These are phyloP conservation scores for Nemapogon koenigi DNA, from an alignment of 2,888 invertebrate genomes.

Conservation along the genomic window DNA sequence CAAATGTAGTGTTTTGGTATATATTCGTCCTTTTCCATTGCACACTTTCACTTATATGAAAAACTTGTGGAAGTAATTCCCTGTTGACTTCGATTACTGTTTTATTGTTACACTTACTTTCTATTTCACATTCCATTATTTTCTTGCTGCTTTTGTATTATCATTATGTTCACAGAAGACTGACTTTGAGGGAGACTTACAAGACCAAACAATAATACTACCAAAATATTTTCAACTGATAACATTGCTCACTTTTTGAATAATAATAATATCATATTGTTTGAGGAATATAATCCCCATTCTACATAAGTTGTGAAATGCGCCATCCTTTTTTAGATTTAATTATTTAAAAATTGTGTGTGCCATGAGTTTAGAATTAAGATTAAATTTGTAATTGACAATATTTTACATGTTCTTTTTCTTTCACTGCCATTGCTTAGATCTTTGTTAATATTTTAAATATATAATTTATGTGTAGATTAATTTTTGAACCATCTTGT, in stretches of 20 bases:
- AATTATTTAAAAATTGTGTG: conserved; percentile 32
- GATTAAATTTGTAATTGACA: conserved; percentile 49
- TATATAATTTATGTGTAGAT: conserved; percentile 7
- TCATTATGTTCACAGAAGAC: conserved; percentile 6
- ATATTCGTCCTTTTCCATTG: conserved; percentile 2
- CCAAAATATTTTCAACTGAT: neutral
- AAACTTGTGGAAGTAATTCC: neutral
- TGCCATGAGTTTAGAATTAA: conserved; percentile 58
- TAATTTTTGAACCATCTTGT: conserved; percentile 14
- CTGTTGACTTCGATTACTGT: neutral
- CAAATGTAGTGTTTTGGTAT: neutral
- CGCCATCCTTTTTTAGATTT: conserved; percentile 59
- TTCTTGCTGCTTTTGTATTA: conserved; percentile 8
- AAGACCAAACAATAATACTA: conserved; percentile 2
- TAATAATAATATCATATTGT: too few relatives aligned
- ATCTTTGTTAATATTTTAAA: neutral
- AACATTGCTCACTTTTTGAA: conserved; percentile 5
- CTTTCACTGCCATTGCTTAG: conserved; percentile 12
- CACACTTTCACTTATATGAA: too few relatives aligned
- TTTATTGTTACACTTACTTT: neutral
- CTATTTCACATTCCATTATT: conserved; percentile 8
- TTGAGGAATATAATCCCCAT: conserved; percentile 26
- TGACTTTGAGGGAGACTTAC: conserved; percentile 2
- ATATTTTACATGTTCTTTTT: conserved; percentile 38
- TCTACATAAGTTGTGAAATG: conserved; percentile 43